Percentiles rank a stretch among this genome's conserved stretches.
phyloP scores from a whole-genome alignment of 2,113 vertebrate genomes.

The Petaurus breviceps region DNA sequence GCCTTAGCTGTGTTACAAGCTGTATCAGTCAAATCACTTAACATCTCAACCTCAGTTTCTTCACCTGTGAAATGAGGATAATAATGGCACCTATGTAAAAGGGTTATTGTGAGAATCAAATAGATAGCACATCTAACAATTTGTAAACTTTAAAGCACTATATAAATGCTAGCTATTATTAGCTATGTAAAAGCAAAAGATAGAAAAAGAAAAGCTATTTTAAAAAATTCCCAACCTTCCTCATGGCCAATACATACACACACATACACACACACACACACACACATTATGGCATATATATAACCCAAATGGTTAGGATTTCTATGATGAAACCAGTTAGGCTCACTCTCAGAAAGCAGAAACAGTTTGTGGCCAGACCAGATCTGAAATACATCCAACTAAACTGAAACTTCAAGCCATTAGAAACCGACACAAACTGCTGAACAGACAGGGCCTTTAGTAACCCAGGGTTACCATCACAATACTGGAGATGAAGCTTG shows the following conservation, averaged over 20 bases:
- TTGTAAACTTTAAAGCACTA: background rate
- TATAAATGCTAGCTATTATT: background rate
- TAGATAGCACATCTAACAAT: background rate
- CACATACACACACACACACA: no score
- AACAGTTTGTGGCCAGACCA: background rate
- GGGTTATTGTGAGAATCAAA: background rate
- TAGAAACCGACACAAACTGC: background rate
- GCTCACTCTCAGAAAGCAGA: background rate
- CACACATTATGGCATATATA: no score
- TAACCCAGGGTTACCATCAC: background rate
- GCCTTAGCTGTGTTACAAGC: background rate
- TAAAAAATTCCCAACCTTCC: background rate
- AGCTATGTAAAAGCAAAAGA: background rate
- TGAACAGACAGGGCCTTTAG: background rate
- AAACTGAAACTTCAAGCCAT: background rate
- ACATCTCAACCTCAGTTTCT: background rate
- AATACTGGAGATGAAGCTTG: background rate
- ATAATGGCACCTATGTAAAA: background rate
- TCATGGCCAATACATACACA: no score
- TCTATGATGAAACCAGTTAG: background rate
- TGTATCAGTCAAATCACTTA: background rate
- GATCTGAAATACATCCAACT: background rate
- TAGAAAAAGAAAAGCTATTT: background rate
- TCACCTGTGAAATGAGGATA: background rate
- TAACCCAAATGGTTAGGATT: background rate